A percentile compares a stretch with the other conserved stretches of the same genome.
phyloP scores from a whole-genome alignment of 2,797 vertebrate genomes.

The Tragelaphus oryx region DNA sequence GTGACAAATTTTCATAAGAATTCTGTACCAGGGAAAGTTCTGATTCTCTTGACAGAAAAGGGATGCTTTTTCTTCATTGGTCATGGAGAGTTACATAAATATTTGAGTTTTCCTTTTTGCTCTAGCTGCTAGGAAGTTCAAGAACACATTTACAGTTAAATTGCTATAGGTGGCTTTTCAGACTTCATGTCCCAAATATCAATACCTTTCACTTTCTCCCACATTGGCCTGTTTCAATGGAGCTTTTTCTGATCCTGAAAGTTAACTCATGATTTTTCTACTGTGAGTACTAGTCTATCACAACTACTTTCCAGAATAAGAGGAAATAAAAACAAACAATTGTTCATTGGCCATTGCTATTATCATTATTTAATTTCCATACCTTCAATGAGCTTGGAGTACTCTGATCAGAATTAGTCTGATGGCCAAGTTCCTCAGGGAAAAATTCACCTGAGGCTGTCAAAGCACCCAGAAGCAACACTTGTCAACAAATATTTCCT shows the following conservation, averaged over 20 bases:
- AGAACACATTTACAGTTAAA: not conserved
- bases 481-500: not conserved
- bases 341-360: not conserved
- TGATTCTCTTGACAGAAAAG: not conserved
- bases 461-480: not conserved
- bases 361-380: not conserved
- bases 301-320: not conserved
- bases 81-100: not conserved
- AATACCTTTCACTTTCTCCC: not conserved
- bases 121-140: not conserved
- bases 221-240: not conserved
- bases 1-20: not conserved
- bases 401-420: not conserved
- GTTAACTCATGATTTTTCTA: not conserved
- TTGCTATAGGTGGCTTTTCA: not conserved
- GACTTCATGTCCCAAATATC: not conserved
- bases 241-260: not conserved
- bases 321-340: not conserved
- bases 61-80: not conserved
- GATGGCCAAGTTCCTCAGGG: not conserved
- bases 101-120: not conserved
- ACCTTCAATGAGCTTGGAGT: not conserved
- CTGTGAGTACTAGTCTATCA: not conserved
- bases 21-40: not conserved
- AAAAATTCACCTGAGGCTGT: not conserved